Conservation (phyloP, 2,113 vertebrate species). For the Penelope pileata region DNA sequence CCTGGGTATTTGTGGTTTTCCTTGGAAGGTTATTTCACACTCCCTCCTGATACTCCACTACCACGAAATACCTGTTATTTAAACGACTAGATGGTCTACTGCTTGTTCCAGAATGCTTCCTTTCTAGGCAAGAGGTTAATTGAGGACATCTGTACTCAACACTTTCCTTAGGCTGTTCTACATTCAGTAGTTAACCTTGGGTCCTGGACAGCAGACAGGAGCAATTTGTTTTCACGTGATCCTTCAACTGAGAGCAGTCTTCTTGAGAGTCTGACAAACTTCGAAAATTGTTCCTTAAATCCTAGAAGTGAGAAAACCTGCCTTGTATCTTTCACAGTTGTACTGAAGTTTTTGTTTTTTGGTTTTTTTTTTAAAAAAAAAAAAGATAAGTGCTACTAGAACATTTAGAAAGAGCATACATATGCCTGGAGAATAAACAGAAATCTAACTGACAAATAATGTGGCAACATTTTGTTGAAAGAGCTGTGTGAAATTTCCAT, state of each 20-base stretch:
- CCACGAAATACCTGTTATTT: background rate
- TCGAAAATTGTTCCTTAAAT: background rate
- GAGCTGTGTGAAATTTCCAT: background rate
- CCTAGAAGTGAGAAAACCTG: background rate
- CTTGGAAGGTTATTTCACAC: background rate
- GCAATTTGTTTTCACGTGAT: background rate
- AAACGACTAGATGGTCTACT: background rate
- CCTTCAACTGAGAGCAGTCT: background rate
- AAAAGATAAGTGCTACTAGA: background rate
- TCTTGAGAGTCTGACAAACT: background rate
- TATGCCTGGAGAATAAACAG: background rate
- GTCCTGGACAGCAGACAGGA: background rate
- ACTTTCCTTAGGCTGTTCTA: background rate
- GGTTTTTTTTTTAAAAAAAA: background rate
- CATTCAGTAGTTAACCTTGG: constrained; percentile 34
- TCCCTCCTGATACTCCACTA: background rate
- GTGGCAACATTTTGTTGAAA: background rate
- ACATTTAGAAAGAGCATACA: background rate
- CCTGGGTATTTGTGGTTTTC: background rate
- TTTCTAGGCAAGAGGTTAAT: constrained; percentile 7
- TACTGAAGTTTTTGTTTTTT: fast-evolving
- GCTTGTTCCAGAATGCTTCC: background rate
- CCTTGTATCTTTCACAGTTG: background rate
- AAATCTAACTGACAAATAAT: background rate
- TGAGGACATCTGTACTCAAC: background rate